Base-by-base conservation (phyloP, 2,113 vertebrate species). In the Potamarius usumacintae region DNA sequence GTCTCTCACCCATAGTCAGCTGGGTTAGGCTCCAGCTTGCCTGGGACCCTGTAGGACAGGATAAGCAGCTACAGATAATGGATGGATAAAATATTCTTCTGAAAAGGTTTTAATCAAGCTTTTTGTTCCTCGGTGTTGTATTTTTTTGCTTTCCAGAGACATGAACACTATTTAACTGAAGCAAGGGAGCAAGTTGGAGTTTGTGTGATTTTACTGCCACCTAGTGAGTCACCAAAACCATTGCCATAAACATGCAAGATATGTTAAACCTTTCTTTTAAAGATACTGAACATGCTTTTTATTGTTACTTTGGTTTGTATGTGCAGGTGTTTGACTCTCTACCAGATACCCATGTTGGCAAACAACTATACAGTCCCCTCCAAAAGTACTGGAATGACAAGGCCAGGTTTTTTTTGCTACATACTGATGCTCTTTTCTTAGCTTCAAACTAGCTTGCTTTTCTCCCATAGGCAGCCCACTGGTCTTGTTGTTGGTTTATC, bases 121-220 rank as follows among this genome's bases (percentile, higher is more conserved):
- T 3, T 78, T 53, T 72, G n/a, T 69, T 12, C 10, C 74, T 52
- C 4, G 12, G 74, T 50, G 48, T 53, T 25, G 11, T 30, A 17
- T 18, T 8, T 79, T 8, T 57, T 18, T 57, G 18, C 15, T 30
- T 53, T 80, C 50, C 1, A 25, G 52, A 57, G n/a, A 17, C 53
- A 20, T 57, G 14, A 15, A 80, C 53, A 53, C 1, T 57, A 57
- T 78, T 78, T 78, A 80, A 57, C 77, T 20, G 52, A 57, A 4
- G 3, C 18, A 3, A 80, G 17, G 7, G 72, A 79, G 25, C n/a
- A n/a, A 55, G 9, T 52, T 27, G 12, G 5, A 50, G 58, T 71
- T 48, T 8, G 60, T 85, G 83, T 78, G 63, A 76, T 83, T 71
- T 69, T 90, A 90, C 85, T 83, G 85, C 89, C 87, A 84, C 65